Conservation (phyloP, 2,113 vertebrate genomes). For the Sialia sialis region DNA sequence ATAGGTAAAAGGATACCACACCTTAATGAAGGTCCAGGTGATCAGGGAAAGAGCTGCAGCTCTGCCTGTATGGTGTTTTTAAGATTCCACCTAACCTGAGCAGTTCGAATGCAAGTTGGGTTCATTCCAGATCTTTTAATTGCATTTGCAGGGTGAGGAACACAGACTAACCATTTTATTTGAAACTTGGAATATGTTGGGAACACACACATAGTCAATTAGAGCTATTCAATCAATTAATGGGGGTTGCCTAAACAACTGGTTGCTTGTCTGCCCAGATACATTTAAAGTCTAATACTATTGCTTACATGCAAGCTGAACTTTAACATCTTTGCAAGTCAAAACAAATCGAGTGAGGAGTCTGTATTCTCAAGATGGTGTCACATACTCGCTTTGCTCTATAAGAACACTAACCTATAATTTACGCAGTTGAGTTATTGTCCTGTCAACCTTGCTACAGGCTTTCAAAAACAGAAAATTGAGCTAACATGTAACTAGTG, state of each 20-base stretch:
- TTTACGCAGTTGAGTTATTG: constrained; percentile 17
- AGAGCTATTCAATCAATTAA: not conserved
- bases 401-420: not conserved
- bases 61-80: not conserved
- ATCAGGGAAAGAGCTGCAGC: not conserved
- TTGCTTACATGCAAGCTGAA: not conserved
- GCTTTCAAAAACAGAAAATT: not conserved
- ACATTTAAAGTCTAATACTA: not conserved
- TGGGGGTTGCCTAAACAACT: not conserved
- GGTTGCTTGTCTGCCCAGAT: not conserved
- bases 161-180: not conserved
- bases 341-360: not conserved
- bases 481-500: not conserved
- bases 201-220: not conserved
- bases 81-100: not conserved
- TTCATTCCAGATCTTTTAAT: not conserved
- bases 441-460: not conserved
- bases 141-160: not conserved
- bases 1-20: not conserved
- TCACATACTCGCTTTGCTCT: not conserved
- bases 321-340: not conserved
- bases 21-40: not conserved
- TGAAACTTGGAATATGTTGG: not conserved
- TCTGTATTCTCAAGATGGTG: not conserved
- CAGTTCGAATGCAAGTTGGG: not conserved